Base-by-base conservation (phyloP, 1,140 invertebrate genomes). In the Zaprionus lachaisei region DNA sequence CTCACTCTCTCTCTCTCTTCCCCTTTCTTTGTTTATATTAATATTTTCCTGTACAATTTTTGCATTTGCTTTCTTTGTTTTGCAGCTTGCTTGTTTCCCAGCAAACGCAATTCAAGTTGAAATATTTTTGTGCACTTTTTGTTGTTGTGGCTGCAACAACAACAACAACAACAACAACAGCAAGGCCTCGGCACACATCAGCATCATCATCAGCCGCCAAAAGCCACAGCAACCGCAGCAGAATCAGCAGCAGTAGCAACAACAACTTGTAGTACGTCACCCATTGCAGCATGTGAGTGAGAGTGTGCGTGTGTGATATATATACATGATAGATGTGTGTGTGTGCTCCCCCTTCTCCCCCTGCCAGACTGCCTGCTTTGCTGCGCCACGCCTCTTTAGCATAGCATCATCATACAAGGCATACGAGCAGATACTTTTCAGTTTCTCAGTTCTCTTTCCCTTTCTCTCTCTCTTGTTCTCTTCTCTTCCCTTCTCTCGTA, bases 401-500 rank as follows among this genome's bases (percentile, higher is more conserved):
- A 49, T 63, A 55, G 56, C 63, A 75, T 75, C 72, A 75, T 63
- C 55, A 57, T 57, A 34, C 55, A 28, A 17, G 41, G 6, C 41
- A 47, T 20, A 37, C 31, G 15, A 44, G 51, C 55, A 75, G 63
- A 64, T 26, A 64, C 60, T 66, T 66, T 72, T 72, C 56, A 58
- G 67, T 61, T 70, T 17, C 17, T 47, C 41, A 41, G 41, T 56
- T 68, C 66, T 69, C 55, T 49, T 14, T 24, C 7, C 22, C 63
- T 15, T 4, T 44, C 55, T 49, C 24, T 12, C 63, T 22, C 9
- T 20, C 37, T 34, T 14, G 7, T 15, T 41, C 15, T 24, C 12
- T 31, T 28, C 15, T 49, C 24, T 14, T 47, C 60, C 77, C 81
- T 74, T 60, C 69, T 72, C 28, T 70, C 79, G 75, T 85, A 89